Evolutionary conservation across 2,113 vertebrate genomes (phyloP), one percentile per base, ranked within the genome.

Genomic region (Saguinus imperator): DNA sequence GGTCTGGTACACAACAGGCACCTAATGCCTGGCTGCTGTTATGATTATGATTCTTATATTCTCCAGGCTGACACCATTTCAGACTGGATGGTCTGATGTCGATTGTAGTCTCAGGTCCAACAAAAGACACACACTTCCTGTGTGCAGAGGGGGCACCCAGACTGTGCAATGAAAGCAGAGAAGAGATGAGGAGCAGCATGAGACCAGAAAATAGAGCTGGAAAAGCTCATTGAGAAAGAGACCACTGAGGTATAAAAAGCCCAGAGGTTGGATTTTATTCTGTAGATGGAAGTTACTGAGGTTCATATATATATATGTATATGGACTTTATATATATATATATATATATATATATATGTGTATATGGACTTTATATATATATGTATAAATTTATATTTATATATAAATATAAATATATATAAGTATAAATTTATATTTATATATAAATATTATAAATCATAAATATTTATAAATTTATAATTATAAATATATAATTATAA

Each of bases 241-340:
- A 93, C 43, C 20, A 29, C 37, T 37, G 40, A 48, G 48, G n/a
- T 50, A 72, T 75, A 91, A 82, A 57, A 87, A 50, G 17, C 11
- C n/a, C 64, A 79, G 68, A 80, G 50, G 40, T 11, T 89, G 55
- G 23, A 45, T 88, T 90, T 96, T 86, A 79, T 94, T 82, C 43
- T 79, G 5, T 64, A 83, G 32, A 32, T 58, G 16, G 57, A 95
- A 86, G 79, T 86, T 58, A 23, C n/a, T 40, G 21, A 80, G 89
- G 58, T 61, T 93, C 32, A 43, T 40, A 12, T 75, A 52, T 17
- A 52, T 52, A 52, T 17, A 52, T 52, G 16, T 9, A 50, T 50
- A 4, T 13, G 89, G 58, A 82, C 27, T 61, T 95, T n/a, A 43
- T 40, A 18, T 75, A 50, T 13, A 50, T 50, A 50, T 50, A 50